phyloP scores from a whole-genome alignment of 2,797 vertebrate species.

The Hippopotamyrus pictus region DNA sequence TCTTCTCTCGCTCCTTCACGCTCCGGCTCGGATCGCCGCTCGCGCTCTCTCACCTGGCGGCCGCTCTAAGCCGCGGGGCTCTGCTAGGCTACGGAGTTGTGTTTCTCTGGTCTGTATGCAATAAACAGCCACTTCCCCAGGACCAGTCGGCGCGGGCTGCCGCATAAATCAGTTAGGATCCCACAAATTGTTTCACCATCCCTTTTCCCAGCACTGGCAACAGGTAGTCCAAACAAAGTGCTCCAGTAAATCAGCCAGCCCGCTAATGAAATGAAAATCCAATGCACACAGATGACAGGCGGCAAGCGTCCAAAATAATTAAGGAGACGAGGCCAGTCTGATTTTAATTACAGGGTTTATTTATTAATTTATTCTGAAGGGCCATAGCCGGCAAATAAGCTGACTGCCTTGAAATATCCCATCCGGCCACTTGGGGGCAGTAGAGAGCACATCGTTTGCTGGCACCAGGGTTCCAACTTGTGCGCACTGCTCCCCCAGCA shows the following conservation, averaged over 20 bases:
- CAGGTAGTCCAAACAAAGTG: background rate
- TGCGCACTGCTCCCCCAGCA: background rate
- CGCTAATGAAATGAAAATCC: slow-evolving; percentile 11
- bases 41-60: slow-evolving; percentile 11
- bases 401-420: slow-evolving; percentile 7
- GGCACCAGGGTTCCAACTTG: background rate
- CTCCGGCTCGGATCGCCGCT: background rate
- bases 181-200: background rate
- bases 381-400: background rate
- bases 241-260: background rate
- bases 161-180: background rate
- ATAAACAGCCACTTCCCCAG: background rate
- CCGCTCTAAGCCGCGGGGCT: slow-evolving; percentile 1
- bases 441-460: background rate
- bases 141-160: background rate
- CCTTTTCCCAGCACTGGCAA: background rate
- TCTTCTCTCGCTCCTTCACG: background rate
- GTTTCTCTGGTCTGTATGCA: background rate
- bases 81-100: background rate
- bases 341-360: slow-evolving; percentile 25
- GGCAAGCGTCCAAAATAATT: background rate
- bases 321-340: slow-evolving; percentile 19
- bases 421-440: background rate
- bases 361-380: slow-evolving; percentile 20
- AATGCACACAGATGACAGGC: slow-evolving; percentile 28